These are phyloP conservation scores for Drosophila parvula DNA, from an alignment of 1,140 invertebrate genomes.

Conservation along the genomic window DNA sequence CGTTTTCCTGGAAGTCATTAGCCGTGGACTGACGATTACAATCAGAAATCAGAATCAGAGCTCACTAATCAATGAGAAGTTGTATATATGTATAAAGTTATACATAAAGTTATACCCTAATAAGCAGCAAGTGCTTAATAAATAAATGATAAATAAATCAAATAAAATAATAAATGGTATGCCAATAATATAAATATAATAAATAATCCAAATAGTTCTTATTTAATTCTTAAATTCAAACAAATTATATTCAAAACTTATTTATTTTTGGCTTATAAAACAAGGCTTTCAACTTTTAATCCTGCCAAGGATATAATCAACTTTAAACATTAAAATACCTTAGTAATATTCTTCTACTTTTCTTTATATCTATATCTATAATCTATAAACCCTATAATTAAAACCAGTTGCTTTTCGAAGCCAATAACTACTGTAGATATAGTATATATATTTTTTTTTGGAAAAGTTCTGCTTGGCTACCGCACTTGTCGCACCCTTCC, in stretches of 20 bases:
- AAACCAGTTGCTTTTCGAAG: conserved; percentile 13
- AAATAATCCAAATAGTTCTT: not conserved
- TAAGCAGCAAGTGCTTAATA: not conserved
- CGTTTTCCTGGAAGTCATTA: not conserved
- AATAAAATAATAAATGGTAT: not conserved
- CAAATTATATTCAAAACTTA: not conserved
- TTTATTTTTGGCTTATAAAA: not conserved
- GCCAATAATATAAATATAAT: not conserved
- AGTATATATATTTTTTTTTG: conserved; percentile 1
- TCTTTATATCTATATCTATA: too few relatives aligned
- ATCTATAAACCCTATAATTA: not conserved
- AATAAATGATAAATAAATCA: not conserved
- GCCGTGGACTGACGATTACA: not conserved
- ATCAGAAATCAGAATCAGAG: not conserved
- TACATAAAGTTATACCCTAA: not conserved
- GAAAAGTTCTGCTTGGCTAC: conserved; percentile 52
- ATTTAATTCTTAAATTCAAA: not conserved
- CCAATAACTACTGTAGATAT: conserved; percentile 1
- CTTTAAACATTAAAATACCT: not conserved
- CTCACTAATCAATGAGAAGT: conserved; percentile 5
- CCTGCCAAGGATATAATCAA: not conserved
- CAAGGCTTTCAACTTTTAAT: not conserved
- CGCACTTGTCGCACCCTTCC: conserved; percentile 49
- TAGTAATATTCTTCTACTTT: not conserved
- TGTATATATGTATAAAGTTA: not conserved